Percentiles rank a stretch among this genome's conserved stretches.
Evolutionary conservation across 2,113 vertebrate species (phyloP).

Genomic region (Silurus asotus): DNA sequence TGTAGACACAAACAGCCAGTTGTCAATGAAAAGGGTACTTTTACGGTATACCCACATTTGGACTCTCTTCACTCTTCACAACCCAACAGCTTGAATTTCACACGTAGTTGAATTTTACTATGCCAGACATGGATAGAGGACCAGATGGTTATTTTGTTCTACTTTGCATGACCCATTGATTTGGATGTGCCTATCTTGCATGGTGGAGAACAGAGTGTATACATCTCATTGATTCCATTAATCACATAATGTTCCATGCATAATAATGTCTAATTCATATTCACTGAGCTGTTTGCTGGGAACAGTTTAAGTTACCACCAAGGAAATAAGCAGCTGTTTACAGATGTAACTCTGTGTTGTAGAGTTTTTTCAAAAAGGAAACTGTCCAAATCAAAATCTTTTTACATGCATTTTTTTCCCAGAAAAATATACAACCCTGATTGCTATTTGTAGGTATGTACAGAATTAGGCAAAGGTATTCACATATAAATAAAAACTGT

Average conservation of each 20-base stretch:
- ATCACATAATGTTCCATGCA: background rate
- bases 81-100: background rate
- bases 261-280: background rate
- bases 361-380: no score
- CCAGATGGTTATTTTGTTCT: background rate
- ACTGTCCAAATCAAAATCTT: background rate
- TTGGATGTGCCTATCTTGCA: background rate
- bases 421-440: background rate
- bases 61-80: background rate
- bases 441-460: background rate
- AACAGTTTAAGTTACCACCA: background rate
- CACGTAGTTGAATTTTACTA: background rate
- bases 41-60: background rate
- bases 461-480: background rate
- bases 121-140: background rate
- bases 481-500: background rate
- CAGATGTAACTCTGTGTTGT: background rate
- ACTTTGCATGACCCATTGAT: slow-evolving; percentile 5
- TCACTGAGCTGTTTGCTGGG: background rate
- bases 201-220: background rate
- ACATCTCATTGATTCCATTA: background rate
- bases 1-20: background rate
- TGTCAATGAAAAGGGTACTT: background rate
- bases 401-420: background rate
- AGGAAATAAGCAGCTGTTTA: background rate